phyloP scores from a whole-genome alignment of 2,113 vertebrate genomes.

The Fulica atra region DNA sequence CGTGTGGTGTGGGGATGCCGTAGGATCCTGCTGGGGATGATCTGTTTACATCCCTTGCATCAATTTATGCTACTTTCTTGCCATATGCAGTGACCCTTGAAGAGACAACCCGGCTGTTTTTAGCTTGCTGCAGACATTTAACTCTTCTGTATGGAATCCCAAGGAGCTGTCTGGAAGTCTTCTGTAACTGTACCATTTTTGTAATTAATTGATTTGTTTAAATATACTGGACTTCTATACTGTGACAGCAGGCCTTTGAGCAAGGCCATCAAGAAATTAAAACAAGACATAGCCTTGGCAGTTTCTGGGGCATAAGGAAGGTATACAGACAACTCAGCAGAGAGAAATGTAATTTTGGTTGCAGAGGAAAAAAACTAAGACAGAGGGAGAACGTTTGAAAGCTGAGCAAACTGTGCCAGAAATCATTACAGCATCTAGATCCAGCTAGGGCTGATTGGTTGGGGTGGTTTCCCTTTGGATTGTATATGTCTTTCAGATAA shows the following conservation, averaged over 20 bases:
- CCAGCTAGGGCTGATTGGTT: not conserved
- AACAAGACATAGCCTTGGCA: not conserved
- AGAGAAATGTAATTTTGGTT: not conserved
- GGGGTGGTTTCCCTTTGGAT: not conserved
- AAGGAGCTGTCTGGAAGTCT: not conserved
- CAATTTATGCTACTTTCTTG: not conserved
- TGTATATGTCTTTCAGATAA: not conserved
- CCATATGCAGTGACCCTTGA: not conserved
- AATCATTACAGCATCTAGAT: not conserved
- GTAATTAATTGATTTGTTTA: not conserved
- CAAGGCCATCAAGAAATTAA: conserved; percentile 23
- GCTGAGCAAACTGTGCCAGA: not conserved
- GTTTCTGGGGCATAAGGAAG: not conserved
- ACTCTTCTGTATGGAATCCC: not conserved
- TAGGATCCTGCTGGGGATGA: not conserved
- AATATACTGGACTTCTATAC: not conserved
- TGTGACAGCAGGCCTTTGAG: not conserved
- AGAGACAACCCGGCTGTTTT: not conserved
- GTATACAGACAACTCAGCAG: not conserved
- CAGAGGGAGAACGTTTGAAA: not conserved
- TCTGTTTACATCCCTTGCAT: not conserved
- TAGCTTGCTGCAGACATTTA: not conserved
- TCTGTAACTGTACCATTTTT: not conserved
- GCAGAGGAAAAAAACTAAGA: not conserved
- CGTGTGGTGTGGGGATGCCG: not conserved